These are phyloP conservation scores for Alligator sinensis DNA, from an alignment of 2,113 vertebrate species.

Conservation along the genomic window DNA sequence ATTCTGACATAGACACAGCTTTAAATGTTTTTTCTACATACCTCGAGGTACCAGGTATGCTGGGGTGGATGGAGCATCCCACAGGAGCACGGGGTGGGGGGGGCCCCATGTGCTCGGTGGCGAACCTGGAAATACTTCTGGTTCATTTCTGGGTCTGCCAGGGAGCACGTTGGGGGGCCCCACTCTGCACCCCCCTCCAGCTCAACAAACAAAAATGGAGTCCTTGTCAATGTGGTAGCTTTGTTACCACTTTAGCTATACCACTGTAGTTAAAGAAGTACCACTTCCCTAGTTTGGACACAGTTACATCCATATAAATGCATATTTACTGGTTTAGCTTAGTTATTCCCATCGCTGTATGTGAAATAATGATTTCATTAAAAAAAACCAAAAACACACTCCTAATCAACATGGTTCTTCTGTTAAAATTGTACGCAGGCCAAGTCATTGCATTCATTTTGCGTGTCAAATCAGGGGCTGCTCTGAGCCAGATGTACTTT, in stretches of 20 bases:
- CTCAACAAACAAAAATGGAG: not conserved
- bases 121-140: too few relatives aligned
- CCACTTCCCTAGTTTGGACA: not conserved
- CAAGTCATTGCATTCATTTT: not conserved
- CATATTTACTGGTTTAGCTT: not conserved
- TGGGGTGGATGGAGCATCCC: too few relatives aligned
- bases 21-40: too few relatives aligned
- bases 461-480: not conserved
- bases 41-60: too few relatives aligned
- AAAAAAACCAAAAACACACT: not conserved
- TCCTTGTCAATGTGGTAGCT: not conserved
- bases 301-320: too few relatives aligned
- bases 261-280: not conserved
- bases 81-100: too few relatives aligned
- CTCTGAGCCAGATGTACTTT: not conserved
- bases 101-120: too few relatives aligned
- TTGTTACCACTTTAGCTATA: not conserved
- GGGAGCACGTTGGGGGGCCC: too few relatives aligned
- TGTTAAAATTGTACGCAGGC: not conserved
- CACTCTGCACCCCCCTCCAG: too few relatives aligned
- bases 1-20: too few relatives aligned
- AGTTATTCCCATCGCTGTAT: not conserved
- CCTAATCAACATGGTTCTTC: not conserved
- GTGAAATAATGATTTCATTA: not conserved
- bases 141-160: too few relatives aligned